Evolutionary conservation across 2,797 vertebrate genomes (phyloP).

Genomic region (Gambelia wislizenii): DNA sequence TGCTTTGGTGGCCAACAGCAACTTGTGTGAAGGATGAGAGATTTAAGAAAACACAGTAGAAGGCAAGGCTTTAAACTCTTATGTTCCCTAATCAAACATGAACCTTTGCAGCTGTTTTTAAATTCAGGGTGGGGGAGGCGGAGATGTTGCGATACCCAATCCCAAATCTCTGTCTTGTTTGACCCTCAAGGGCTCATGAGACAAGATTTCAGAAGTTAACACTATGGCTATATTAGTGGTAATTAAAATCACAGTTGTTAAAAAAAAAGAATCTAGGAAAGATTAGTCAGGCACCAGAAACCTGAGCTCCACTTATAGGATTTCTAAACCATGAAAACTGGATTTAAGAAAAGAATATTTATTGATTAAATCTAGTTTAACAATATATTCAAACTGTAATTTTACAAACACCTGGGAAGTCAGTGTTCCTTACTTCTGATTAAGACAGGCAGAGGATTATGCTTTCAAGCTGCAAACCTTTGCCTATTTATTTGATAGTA

Average conservation of each 20-base stretch:
- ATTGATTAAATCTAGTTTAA: neutral
- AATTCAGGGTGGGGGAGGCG: too few relatives aligned
- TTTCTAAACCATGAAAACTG: neutral
- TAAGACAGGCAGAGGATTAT: neutral
- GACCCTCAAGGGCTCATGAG: neutral
- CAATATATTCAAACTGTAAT: neutral
- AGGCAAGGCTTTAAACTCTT: neutral
- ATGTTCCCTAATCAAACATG: neutral
- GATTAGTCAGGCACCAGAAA: neutral
- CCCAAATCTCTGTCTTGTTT: conserved; percentile 6
- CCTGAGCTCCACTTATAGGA: neutral
- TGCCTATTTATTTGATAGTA: neutral
- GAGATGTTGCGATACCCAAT: neutral
- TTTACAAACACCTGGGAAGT: neutral
- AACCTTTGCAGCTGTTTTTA: conserved; percentile 2
- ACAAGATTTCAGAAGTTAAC: neutral
- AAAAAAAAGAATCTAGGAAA: neutral
- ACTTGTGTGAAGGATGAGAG: neutral
- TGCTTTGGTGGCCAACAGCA: neutral
- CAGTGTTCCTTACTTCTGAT: neutral
- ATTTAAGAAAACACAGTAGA: neutral
- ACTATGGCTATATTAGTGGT: neutral
- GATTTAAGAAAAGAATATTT: neutral
- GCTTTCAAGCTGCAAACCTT: neutral
- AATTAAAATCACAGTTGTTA: neutral